A percentile compares a stretch with the other conserved stretches of the same genome.
Conservation (phyloP, 2,888 invertebrate genomes). For the Zhengitettix transpicula region DNA sequence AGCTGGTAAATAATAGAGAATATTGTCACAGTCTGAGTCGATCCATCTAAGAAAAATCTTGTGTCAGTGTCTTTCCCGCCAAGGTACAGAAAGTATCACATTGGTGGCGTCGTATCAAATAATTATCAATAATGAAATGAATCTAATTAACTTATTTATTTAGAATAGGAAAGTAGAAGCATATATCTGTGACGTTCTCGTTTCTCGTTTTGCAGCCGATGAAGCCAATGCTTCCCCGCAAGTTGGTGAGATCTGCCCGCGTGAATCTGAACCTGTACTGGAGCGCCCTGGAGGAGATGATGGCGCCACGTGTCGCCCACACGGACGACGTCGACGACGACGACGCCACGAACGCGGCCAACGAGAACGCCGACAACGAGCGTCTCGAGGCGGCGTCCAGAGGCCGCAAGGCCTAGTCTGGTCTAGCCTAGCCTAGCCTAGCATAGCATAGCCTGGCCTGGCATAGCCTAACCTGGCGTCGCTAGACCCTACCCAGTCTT, state of each 20-base stretch:
- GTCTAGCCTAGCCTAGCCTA: neutral
- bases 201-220: neutral
- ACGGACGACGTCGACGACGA: neutral
- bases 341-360: neutral
- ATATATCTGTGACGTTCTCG: too few relatives aligned
- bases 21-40: too few relatives aligned
- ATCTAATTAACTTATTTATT: too few relatives aligned
- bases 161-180: too few relatives aligned
- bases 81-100: too few relatives aligned
- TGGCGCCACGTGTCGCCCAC: neutral
- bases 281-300: neutral
- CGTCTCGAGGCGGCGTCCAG: neutral
- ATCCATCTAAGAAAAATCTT: too few relatives aligned
- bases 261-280: neutral
- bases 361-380: neutral
- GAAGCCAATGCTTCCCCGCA: neutral
- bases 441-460: neutral
- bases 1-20: too few relatives aligned
- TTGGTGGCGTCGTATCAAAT: too few relatives aligned
- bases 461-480: neutral
- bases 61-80: too few relatives aligned
- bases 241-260: neutral
- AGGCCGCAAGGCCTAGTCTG: neutral
- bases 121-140: too few relatives aligned
- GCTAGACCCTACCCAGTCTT: neutral